phyloP scores from a whole-genome alignment of 2,113 vertebrate genomes.

The Gallinago undulata region DNA sequence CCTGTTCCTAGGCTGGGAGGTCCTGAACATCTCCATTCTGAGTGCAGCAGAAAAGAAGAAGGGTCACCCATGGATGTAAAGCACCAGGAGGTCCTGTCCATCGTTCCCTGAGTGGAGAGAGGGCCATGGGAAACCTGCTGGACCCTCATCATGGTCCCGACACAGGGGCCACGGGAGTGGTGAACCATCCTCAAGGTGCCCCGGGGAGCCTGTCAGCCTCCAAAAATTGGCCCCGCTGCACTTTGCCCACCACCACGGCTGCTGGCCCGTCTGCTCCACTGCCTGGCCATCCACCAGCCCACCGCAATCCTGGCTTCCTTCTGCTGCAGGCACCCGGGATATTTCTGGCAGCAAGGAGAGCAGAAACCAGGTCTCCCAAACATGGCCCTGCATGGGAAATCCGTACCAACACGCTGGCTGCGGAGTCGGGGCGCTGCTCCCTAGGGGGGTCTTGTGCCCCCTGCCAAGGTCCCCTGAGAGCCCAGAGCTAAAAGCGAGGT shows the following conservation, averaged over 20 bases:
- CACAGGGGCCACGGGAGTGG: rapidly evolving
- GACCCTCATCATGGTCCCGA: rapidly evolving
- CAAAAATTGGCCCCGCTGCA: rapidly evolving
- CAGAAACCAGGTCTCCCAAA: not conserved
- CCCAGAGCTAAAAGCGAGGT: not conserved
- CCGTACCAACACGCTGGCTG: not conserved
- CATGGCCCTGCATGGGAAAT: not conserved
- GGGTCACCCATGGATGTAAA: too few species aligned
- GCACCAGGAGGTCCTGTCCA: not conserved
- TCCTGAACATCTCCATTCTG: not conserved
- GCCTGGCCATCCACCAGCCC: not conserved
- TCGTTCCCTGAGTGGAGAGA: not conserved
- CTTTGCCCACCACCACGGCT: not conserved
- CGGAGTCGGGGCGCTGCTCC: not conserved
- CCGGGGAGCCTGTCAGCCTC: not conserved
- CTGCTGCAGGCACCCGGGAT: not conserved
- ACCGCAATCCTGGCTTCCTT: not conserved
- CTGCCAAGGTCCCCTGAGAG: not conserved
- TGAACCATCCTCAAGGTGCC: not conserved
- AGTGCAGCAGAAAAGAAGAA: not conserved
- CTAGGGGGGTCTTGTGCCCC: rapidly evolving
- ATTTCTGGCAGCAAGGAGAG: slow-evolving; percentile 5
- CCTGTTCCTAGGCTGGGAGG: not conserved
- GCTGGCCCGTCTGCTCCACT: not conserved
- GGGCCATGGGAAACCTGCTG: rapidly evolving